Percentiles rank a stretch among this genome's conserved stretches.
These are phyloP conservation scores for Sorex maritimensis DNA, from an alignment of 2,797 vertebrate genomes.

Conservation along the genomic window DNA sequence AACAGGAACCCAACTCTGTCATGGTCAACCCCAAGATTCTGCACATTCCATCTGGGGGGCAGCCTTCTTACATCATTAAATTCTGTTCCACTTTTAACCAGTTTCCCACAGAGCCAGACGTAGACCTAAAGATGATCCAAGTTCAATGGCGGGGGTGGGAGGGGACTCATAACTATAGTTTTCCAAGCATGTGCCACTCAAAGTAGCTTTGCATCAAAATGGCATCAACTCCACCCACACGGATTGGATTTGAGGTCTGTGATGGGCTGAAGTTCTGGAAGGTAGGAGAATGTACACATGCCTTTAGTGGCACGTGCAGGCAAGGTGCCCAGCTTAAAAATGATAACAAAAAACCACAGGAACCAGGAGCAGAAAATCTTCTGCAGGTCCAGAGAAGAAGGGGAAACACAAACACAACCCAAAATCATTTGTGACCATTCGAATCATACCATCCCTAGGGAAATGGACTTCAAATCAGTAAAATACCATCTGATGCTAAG, in stretches of 20 bases:
- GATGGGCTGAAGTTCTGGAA: neutral
- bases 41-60: rapidly evolving
- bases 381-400: neutral
- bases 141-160: neutral
- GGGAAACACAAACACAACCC: neutral
- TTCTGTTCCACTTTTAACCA: neutral
- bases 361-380: neutral
- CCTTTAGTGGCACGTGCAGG: neutral
- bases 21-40: neutral
- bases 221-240: neutral
- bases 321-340: neutral
- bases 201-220: neutral
- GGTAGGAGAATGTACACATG: too few relatives aligned
- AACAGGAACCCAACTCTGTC: rapidly evolving
- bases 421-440: neutral
- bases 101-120: neutral
- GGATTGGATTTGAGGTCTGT: rapidly evolving
- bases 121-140: neutral
- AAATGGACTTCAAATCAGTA: slow-evolving; percentile 46
- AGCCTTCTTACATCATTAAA: neutral
- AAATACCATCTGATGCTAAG: neutral
- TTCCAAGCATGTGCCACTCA: neutral
- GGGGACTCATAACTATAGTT: neutral
- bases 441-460: neutral
- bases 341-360: neutral